These are phyloP conservation scores for Urophycis tenuis DNA, from an alignment of 2,797 vertebrate species.

Conservation along the genomic window DNA sequence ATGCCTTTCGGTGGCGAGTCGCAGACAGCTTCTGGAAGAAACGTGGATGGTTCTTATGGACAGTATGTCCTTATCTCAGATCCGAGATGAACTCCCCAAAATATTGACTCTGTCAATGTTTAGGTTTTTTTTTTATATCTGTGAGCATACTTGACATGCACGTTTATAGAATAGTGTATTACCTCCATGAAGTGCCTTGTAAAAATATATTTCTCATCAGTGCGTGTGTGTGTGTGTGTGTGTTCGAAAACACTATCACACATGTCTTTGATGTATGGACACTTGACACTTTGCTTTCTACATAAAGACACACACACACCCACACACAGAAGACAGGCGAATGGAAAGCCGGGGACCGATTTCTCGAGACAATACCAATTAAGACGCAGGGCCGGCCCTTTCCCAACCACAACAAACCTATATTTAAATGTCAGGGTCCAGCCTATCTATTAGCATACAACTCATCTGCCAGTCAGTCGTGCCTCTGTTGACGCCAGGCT, in stretches of 20 bases:
- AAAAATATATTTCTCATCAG: too few species aligned
- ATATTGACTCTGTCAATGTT: neutral
- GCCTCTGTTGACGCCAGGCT: conserved; percentile 36
- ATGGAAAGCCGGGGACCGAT: neutral
- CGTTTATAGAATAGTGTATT: too few species aligned
- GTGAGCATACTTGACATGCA: too few species aligned
- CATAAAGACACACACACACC: neutral
- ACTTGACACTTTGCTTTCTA: neutral
- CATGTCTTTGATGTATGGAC: neutral
- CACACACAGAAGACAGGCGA: neutral
- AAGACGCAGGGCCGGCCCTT: conserved; percentile 55
- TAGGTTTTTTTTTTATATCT: neutral
- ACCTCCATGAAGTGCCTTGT: too few species aligned
- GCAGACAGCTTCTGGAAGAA: too few species aligned
- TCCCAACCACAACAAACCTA: conserved; percentile 64
- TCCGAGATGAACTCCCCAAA: neutral
- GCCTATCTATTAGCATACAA: conserved; percentile 50
- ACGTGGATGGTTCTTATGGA: too few species aligned
- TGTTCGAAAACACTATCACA: neutral
- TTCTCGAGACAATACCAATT: conserved; percentile 56
- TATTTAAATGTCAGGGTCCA: conserved; percentile 65
- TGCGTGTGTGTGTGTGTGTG: too few species aligned
- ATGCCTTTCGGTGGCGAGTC: neutral
- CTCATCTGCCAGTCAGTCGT: conserved; percentile 50
- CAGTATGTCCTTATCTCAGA: neutral